Conservation (phyloP, 1,140 invertebrate genomes). For the Metaphire vulgaris region DNA sequence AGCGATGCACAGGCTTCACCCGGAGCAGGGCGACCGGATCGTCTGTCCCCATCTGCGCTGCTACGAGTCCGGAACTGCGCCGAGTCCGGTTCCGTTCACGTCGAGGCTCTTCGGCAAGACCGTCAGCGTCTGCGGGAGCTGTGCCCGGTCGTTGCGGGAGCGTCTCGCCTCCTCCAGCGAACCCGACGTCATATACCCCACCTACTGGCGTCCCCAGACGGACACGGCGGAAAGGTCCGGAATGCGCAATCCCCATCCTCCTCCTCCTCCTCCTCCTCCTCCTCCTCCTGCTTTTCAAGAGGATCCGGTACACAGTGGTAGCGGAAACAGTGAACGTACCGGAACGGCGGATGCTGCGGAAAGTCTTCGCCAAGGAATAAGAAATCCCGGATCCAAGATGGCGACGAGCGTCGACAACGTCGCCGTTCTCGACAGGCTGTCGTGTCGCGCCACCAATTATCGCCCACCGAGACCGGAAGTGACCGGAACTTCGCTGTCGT, state of each 20-base stretch:
- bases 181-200: not conserved
- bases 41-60: not conserved
- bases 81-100: not conserved
- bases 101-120: not conserved
- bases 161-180: not conserved
- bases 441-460: not conserved
- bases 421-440: not conserved
- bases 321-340: too few species aligned
- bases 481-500: not conserved
- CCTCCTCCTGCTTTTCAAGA: too few species aligned
- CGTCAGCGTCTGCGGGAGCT: not conserved
- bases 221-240: too few species aligned
- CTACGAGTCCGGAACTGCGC: not conserved
- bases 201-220: not conserved
- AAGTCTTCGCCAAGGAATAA: too few species aligned
- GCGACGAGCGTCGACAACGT: not conserved
- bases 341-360: too few species aligned
- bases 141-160: not conserved
- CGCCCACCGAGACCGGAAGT: not conserved
- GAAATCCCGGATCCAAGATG: too few species aligned
- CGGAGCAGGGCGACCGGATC: not conserved
- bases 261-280: too few species aligned
- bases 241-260: too few species aligned
- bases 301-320: too few species aligned
- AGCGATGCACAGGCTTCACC: not conserved